Evolutionary conservation across 2,113 vertebrate species (phyloP), one percentile per base, ranked within the genome.

Genomic region (Passerina amoena): DNA sequence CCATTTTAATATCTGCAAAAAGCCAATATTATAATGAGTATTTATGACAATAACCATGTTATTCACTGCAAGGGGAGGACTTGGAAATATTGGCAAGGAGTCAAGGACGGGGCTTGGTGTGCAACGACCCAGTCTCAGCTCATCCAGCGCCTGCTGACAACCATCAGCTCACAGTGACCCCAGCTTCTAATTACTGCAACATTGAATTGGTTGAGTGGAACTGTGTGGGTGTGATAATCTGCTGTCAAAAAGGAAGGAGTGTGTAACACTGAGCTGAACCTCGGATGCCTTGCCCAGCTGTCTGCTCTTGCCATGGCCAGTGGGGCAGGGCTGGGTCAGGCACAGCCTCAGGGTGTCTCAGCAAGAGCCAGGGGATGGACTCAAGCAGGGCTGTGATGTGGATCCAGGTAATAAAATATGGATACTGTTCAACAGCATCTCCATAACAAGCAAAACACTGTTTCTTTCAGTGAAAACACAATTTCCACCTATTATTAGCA

Each of bases 71-170:
- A 92, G 64, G 31, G 5, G 5, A 88, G 42, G 50, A 38, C 37
- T 30, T 2, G 5, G 59, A 65, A 77, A 59, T 28, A 57, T 0
- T 66, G 89, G 28, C 0, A 0, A 92, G 45, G 40, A 73, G 81
- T 94, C 86, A 94, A 92, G 89, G 93, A 88, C 56, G 5, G 16
- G 57, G 57, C 65, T 76, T 37, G 31, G 15, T 35, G 33, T 33
- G 35, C 50, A 30, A 30, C 1, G 25, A 83, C 35, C 37, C 33
- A 53, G 56, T 12, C 59, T 14, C 54, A 61, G 71, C 31, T 92
- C 63, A 73, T 57, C 76, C 80, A 86, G 63, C 0, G 19, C 11
- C 40, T 40, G 59, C 28, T 92, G 89, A 83, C 66, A 94, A 27
- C 63, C 68, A 81, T 51, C 83, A 81, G 54, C 28, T 80, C 86